phyloP scores from a whole-genome alignment of 2,113 vertebrate species.

The Dolichallabes microphthalmus region DNA sequence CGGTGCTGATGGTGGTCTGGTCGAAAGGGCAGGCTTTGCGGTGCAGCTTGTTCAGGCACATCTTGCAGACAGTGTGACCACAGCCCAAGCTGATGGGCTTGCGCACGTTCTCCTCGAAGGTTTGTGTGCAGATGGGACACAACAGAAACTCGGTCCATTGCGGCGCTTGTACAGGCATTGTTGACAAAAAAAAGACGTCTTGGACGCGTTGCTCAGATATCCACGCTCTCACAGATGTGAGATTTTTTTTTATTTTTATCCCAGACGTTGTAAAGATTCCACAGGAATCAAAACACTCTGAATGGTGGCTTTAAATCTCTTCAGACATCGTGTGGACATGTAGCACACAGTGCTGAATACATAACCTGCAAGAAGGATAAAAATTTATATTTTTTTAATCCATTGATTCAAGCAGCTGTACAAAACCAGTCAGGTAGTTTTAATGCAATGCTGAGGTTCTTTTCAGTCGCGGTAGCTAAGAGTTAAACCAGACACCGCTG shows the following conservation, averaged over 20 bases:
- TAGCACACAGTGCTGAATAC: constrained; percentile 86
- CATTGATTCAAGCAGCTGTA: neutral
- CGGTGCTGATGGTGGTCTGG: constrained; percentile 97
- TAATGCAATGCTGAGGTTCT: neutral
- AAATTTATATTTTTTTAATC: too few species aligned
- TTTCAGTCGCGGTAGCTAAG: neutral
- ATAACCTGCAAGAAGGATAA: constrained; percentile 76
- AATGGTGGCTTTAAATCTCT: constrained; percentile 75
- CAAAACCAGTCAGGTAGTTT: neutral
- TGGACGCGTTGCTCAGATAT: constrained; percentile 13
- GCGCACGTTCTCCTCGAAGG: constrained; percentile 94
- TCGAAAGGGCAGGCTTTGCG: constrained; percentile 98
- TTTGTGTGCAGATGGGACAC: constrained; percentile 99
- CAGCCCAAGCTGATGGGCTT: constrained; percentile 97
- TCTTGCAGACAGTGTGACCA: constrained; percentile 98
- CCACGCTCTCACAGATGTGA: neutral
- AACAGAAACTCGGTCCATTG: constrained; percentile 99
- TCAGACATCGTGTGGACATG: constrained; percentile 76
- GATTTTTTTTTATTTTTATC: constrained; percentile 28
- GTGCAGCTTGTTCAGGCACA: constrained; percentile 99
- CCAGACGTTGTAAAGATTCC: constrained; percentile 81
- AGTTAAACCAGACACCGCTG: neutral
- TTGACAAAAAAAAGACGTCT: constrained; percentile 71
- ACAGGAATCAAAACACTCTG: constrained; percentile 82
- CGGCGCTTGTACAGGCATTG: constrained; percentile 99